phyloP scores from a whole-genome alignment of 2,797 vertebrate genomes.

The Pygocentrus nattereri region DNA sequence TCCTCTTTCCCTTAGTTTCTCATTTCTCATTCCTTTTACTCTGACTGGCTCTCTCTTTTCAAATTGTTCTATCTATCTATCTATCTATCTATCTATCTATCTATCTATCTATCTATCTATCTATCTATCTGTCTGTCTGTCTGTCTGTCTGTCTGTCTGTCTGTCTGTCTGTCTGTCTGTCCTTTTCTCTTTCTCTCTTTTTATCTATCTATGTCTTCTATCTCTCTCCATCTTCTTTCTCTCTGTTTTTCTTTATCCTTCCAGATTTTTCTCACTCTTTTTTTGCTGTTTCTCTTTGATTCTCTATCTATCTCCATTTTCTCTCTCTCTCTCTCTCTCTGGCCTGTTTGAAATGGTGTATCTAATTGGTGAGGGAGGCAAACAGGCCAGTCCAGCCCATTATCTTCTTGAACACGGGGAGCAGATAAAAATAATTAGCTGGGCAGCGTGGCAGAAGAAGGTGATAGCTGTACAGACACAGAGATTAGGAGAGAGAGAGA shows the following conservation, averaged over 20 bases:
- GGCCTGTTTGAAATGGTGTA: constrained; percentile 48
- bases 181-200: too few species aligned
- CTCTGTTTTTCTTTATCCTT: neutral
- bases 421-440: constrained; percentile 75
- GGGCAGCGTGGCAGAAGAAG: constrained; percentile 61
- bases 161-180: too few species aligned
- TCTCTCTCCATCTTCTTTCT: neutral
- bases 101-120: too few species aligned
- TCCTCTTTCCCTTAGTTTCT: too few species aligned
- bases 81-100: too few species aligned
- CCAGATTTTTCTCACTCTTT: neutral
- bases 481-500: neutral
- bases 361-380: constrained; percentile 64
- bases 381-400: constrained; percentile 67
- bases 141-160: too few species aligned
- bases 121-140: too few species aligned
- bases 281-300: neutral
- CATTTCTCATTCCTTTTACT: too few species aligned
- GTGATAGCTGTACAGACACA: constrained; percentile 50
- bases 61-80: too few species aligned
- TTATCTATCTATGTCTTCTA: too few species aligned
- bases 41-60: too few species aligned
- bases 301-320: too few species aligned
- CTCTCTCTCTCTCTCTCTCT: constrained; percentile 15
- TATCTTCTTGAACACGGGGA: constrained; percentile 71